Conservation (phyloP, 2,797 vertebrate species). For the Urocyon cinereoargenteus region DNA sequence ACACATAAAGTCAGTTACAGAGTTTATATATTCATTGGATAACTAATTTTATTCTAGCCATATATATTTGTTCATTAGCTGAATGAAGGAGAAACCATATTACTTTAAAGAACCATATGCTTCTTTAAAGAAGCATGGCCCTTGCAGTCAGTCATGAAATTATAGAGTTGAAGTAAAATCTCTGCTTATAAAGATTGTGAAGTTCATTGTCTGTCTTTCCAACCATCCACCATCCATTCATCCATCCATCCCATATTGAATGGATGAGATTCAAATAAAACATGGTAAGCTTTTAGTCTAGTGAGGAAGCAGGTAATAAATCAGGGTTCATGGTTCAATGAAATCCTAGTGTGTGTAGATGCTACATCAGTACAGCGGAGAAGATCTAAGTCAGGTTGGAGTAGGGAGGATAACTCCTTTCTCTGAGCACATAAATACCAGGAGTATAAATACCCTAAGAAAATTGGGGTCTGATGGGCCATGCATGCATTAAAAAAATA, state of each 20-base stretch:
- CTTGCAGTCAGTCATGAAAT: not conserved
- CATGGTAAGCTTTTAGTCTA: not conserved
- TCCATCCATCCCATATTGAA: not conserved
- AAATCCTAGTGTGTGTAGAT: not conserved
- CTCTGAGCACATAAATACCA: not conserved
- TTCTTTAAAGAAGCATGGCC: not conserved
- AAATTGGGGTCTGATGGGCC: not conserved
- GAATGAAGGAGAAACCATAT: not conserved
- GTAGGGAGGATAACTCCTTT: not conserved
- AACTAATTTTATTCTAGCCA: not conserved
- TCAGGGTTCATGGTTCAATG: not conserved
- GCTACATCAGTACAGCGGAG: not conserved
- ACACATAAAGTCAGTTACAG: not conserved
- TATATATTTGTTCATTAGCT: not conserved
- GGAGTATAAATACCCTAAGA: not conserved
- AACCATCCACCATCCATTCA: not conserved
- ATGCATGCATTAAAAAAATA: not conserved
- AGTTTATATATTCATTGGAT: not conserved
- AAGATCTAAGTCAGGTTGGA: not conserved
- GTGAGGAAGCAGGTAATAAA: not conserved
- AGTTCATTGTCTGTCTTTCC: not conserved
- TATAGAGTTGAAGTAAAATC: not conserved
- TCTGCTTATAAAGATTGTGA: not conserved
- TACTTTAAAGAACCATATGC: not conserved
- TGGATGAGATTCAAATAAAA: not conserved